Conservation (phyloP, 2,797 vertebrate species). For the Gallinago nigripennis region DNA sequence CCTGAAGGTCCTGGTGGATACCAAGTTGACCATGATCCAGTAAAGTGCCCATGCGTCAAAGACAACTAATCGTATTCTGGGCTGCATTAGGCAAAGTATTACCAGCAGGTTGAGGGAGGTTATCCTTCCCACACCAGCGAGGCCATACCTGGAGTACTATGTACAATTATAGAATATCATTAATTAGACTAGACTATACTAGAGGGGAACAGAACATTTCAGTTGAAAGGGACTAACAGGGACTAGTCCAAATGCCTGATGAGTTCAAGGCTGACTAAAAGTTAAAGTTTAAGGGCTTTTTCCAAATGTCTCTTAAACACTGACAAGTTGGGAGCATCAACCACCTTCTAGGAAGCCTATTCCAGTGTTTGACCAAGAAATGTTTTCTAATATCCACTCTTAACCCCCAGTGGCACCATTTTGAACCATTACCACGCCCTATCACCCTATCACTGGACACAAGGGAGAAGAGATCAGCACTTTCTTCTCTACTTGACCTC, state of each 20-base stretch:
- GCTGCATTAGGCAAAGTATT: neutral
- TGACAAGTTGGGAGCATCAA: neutral
- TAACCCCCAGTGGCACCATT: neutral
- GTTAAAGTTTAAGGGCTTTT: neutral
- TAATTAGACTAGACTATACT: neutral
- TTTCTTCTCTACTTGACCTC: neutral
- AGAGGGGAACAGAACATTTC: neutral
- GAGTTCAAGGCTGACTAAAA: neutral
- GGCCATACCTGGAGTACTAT: neutral
- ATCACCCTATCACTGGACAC: neutral
- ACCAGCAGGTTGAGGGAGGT: neutral
- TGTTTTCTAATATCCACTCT: neutral
- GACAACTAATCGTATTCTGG: too few relatives aligned
- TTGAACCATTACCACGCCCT: neutral
- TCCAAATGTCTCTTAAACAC: neutral
- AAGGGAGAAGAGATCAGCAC: neutral
- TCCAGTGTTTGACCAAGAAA: neutral
- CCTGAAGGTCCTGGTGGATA: neutral
- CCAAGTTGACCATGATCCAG: neutral
- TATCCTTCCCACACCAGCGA: neutral
- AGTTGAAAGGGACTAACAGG: neutral
- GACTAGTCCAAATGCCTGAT: neutral
- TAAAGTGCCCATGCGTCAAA: neutral
- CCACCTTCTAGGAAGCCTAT: neutral
- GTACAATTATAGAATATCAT: neutral